These are phyloP conservation scores for Tragulus kanchil DNA, from an alignment of 2,113 vertebrate species.

Conservation along the genomic window DNA sequence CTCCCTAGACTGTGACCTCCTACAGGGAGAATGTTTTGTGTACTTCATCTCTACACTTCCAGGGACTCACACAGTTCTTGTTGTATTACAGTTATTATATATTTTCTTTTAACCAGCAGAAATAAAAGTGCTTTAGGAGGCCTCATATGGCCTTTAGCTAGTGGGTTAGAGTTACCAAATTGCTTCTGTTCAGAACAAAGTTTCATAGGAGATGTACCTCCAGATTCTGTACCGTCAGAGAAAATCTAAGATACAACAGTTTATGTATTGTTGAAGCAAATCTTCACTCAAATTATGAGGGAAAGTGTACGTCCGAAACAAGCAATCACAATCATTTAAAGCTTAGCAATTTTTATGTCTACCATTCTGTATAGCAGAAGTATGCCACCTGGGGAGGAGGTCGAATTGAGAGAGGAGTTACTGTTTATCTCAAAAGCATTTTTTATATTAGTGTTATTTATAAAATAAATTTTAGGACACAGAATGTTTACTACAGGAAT, in stretches of 20 bases:
- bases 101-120: slow-evolving; percentile 44
- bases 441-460: not conserved
- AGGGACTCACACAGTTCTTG: not conserved
- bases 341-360: not conserved
- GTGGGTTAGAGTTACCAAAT: not conserved
- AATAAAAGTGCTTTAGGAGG: slow-evolving; percentile 42
- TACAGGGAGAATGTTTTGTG: not conserved
- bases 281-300: not conserved
- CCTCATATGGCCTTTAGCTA: not conserved
- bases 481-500: not conserved
- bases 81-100: not conserved
- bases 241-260: not conserved
- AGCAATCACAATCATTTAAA: not conserved
- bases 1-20: not conserved
- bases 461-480: not conserved
- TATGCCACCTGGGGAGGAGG: not conserved
- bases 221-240: not conserved
- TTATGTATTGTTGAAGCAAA: not conserved
- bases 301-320: not conserved
- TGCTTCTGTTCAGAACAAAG: slow-evolving; percentile 37
- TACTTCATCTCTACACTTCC: slow-evolving; percentile 45
- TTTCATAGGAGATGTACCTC: not conserved
- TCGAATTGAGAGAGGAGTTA: not conserved
- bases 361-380: rapidly evolving
- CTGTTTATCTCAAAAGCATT: not conserved